phyloP scores from a whole-genome alignment of 2,113 vertebrate species.

The Cyanoliseus patagonus region DNA sequence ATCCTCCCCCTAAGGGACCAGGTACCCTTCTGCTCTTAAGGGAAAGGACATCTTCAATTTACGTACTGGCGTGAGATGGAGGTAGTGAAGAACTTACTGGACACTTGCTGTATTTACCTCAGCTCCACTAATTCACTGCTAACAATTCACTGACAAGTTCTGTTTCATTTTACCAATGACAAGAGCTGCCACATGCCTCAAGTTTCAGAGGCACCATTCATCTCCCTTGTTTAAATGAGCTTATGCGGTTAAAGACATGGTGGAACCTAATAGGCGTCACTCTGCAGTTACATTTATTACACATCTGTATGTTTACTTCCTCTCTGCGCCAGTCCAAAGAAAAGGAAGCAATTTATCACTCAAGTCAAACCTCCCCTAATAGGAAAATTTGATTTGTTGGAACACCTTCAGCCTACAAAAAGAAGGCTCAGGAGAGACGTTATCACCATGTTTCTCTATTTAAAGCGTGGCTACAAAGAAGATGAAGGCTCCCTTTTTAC shows the following conservation, averaged over 20 bases:
- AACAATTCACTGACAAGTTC: neutral
- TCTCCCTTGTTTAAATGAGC: neutral
- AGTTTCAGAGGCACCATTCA: neutral
- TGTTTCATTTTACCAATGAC: neutral
- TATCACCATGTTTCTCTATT: neutral
- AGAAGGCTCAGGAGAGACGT: neutral
- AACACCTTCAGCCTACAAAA: neutral
- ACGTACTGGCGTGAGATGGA: neutral
- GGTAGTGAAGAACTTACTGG: neutral
- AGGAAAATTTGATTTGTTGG: neutral
- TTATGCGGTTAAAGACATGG: neutral
- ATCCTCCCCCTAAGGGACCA: fast-evolving
- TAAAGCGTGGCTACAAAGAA: neutral
- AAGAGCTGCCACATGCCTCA: neutral
- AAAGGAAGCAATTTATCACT: neutral
- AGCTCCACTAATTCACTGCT: neutral
- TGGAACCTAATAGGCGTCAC: neutral
- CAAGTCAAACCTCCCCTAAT: neutral
- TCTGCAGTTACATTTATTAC: neutral
- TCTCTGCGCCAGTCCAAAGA: neutral
- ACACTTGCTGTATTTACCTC: neutral
- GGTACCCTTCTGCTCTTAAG: neutral
- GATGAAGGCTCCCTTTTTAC: neutral
- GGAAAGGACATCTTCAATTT: neutral
- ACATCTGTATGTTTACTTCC: neutral